Evolutionary conservation across 1,140 invertebrate species (phyloP), one percentile per base, ranked within the genome.

Genomic region (Pseudomyrmex flavicornis): DNA sequence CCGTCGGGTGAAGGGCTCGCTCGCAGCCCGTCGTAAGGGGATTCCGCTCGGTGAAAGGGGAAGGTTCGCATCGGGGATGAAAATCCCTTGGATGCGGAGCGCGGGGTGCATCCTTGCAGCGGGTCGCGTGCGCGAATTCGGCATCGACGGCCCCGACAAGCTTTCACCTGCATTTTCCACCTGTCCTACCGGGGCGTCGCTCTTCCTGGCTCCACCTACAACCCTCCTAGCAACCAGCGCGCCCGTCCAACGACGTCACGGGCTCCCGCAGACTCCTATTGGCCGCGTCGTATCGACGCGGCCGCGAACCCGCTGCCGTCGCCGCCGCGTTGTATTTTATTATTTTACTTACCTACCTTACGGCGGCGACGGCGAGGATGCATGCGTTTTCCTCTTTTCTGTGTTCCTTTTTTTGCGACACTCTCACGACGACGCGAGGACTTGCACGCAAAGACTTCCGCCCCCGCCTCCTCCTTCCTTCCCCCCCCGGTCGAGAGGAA

Each of bases 81-180:
- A 82, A 69, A 48, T 26, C 54, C 65, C 74, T 0, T 35, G 26
- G 65, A 15, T 48, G 58, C 35, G 68, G 26, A 46, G 73, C 82
- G 59, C 69, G 56, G 75, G 85, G 83, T 88, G 86, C 86, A 87
- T 20, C 72, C 54, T 52, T 85, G 80, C 83, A 52, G 50, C 50
- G 65, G 52, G 61, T 17, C 68, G 63, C 72, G 85, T 70, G 66
- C 80, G 48, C 73, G 76, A 89, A 89, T 89, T 88, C 87, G 75
- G 88, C 72, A 88, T 88, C 79, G 72, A 87, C 77, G 72, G 62
- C 75, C 74, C 75, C 65, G 83, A 22, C 10, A 79, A 66, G 66
- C 76, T 87, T 90, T 91, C 86, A 92, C 91, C 91, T 92, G 91
- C 87, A 89, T 88, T 90, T 91, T 92, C 91, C 89, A 92, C 91